A percentile compares a stretch with the other conserved stretches of the same genome.
These are phyloP conservation scores for Agapostemon virescens DNA, from an alignment of 2,888 invertebrate species.

Conservation along the genomic window DNA sequence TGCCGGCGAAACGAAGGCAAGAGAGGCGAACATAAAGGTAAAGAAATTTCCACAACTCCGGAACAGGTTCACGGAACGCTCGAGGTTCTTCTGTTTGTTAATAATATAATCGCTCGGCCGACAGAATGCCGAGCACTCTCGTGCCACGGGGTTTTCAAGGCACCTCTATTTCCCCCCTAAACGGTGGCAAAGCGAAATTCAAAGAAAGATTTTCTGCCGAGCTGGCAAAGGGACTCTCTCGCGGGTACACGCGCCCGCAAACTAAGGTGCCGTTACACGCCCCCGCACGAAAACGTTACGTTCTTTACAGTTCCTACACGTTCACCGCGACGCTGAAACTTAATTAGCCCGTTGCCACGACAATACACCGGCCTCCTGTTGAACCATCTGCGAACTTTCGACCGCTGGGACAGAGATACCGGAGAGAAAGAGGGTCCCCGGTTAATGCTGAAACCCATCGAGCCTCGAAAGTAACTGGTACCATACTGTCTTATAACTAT, in stretches of 20 bases:
- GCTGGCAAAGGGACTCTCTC: not conserved
- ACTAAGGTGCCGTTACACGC: conserved; percentile 9
- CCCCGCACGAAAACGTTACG: conserved; percentile 10
- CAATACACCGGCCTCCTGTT: conserved; percentile 36
- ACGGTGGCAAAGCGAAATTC: conserved; percentile 1
- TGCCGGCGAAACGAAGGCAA: not conserved
- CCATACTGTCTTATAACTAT: too few relatives aligned
- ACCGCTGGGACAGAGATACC: conserved; percentile 11
- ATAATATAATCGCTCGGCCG: not conserved
- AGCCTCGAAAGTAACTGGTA: too few relatives aligned
- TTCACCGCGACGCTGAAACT: conserved; percentile 42
- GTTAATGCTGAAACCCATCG: too few relatives aligned
- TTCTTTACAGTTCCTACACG: conserved; percentile 34
- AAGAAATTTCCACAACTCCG: not conserved
- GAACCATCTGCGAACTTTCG: conserved; percentile 32
- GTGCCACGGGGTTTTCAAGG: not conserved
- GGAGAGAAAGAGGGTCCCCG: conserved; percentile 13
- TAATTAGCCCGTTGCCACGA: conserved; percentile 60
- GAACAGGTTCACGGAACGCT: not conserved
- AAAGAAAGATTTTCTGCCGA: not conserved
- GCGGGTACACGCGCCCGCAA: not conserved
- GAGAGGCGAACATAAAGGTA: not conserved
- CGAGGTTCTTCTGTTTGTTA: conserved; percentile 7
- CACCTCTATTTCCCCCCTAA: not conserved
- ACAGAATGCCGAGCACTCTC: not conserved